A percentile compares a stretch with the other conserved stretches of the same genome.
phyloP scores from a whole-genome alignment of 2,888 invertebrate species.

The Aleiodes leptofemur region DNA sequence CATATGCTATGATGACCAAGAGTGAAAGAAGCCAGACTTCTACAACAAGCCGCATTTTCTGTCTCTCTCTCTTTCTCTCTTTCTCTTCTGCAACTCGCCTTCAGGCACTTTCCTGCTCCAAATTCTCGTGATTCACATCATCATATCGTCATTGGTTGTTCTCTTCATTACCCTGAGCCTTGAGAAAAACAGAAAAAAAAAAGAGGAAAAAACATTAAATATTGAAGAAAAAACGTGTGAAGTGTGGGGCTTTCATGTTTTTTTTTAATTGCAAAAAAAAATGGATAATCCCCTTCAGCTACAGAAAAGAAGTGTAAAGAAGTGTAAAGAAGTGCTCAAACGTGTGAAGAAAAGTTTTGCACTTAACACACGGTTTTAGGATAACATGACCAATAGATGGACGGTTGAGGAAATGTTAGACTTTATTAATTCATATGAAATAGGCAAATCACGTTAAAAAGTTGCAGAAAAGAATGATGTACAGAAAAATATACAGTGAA shows the following conservation, averaged over 20 bases:
- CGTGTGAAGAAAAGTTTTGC: slow-evolving; percentile 13
- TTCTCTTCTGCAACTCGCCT: slow-evolving; percentile 25
- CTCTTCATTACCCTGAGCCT: slow-evolving; percentile 17
- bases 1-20: slow-evolving; percentile 44
- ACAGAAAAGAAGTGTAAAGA: not conserved
- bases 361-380: not conserved
- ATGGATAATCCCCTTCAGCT: not conserved
- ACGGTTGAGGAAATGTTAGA: no score
- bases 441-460: no score
- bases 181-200: not conserved
- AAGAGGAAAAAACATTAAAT: not conserved
- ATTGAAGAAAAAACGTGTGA: slow-evolving; percentile 3
- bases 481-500: no score
- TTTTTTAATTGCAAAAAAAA: not conserved
- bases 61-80: not conserved
- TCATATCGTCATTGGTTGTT: not conserved
- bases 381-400: no score
- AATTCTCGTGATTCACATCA: slow-evolving; percentile 35
- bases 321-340: not conserved
- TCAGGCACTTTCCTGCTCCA: slow-evolving; percentile 32
- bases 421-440: no score
- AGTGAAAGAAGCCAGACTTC: slow-evolving; percentile 57
- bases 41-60: slow-evolving; percentile 61
- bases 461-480: no score
- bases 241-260: not conserved